Percentiles rank a stretch among this genome's conserved stretches.
Conservation (phyloP, 1,140 invertebrate species). For the Myzus persicae region DNA sequence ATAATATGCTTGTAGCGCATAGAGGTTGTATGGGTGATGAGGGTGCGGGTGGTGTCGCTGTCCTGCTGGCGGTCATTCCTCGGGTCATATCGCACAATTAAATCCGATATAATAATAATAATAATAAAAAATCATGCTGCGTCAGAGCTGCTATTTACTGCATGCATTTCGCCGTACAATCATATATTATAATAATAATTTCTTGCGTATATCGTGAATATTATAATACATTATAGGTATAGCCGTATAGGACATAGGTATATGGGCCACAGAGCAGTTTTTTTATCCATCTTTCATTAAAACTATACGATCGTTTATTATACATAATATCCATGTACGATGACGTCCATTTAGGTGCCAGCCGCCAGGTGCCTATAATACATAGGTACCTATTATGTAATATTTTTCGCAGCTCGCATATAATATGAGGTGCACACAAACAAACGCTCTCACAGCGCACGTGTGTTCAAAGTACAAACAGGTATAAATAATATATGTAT, state of each 20-base stretch:
- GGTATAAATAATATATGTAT: background rate
- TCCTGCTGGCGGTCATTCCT: background rate
- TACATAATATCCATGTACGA: too few relatives aligned
- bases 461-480: background rate
- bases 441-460: too few relatives aligned
- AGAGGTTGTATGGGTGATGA: background rate
- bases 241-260: too few relatives aligned
- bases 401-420: background rate
- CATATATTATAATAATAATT: background rate
- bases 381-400: background rate
- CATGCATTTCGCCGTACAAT: background rate
- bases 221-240: too few relatives aligned
- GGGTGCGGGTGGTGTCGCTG: background rate
- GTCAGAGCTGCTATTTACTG: background rate
- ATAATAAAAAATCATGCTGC: background rate
- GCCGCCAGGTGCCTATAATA: background rate
- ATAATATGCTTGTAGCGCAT: background rate
- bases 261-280: background rate
- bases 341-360: background rate
- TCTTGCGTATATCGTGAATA: background rate
- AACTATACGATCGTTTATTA: background rate
- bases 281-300: background rate
- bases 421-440: background rate
- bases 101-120: background rate
- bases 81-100: conserved; percentile 2